Base-by-base conservation (phyloP, 2,113 vertebrate species). In the Colistium nudipinnis region DNA sequence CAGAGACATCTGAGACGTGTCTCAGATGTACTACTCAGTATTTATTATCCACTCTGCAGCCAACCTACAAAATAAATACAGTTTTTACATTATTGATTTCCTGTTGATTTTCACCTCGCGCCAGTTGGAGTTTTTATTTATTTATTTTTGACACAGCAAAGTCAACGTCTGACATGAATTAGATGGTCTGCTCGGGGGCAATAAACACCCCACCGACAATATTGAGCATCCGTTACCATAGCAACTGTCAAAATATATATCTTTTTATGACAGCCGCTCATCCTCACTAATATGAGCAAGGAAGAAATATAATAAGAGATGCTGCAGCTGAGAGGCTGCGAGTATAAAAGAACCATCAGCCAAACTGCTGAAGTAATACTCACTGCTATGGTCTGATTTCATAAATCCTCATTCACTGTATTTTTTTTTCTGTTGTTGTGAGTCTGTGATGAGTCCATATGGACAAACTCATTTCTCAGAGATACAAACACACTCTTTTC, bases 161-260 rank as follows among this genome's bases (percentile, higher is more conserved):
- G 55, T 24, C 59, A 30, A 53, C 48, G 64, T 74, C 59, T 74
- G 62, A 83, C 66, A 70, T 67, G 63, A 74, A 67, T 83, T 47
- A 72, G 49, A 76, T 49, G 38, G 51, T 53, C 70, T 28, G 59
- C 68, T 70, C 9, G 41, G 67, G n/a, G 56, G 64, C 68, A 70
- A 75, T 79, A 67, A 74, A 65, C 72, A 67, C 62, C 56, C 70
- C 55, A 41, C 79, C 73, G 66, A 49, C 78, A 80, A 69, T 20
- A 56, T 27, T 33, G 70, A 80, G 76, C 56, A 83, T 78, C 63
- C 59, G 87, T 88, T 87, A 35, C 87, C 81, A 85, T 87, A 71
- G 77, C 25, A 36, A 90, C 86, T 64, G 75, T 77, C 71, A 83
- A 64, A 59, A 35, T n/a, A 49, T n/a, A n/a, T n/a, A n/a, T n/a